Evolutionary conservation across 2,888 invertebrate genomes (phyloP).

Genomic region (Torymus auratus): DNA sequence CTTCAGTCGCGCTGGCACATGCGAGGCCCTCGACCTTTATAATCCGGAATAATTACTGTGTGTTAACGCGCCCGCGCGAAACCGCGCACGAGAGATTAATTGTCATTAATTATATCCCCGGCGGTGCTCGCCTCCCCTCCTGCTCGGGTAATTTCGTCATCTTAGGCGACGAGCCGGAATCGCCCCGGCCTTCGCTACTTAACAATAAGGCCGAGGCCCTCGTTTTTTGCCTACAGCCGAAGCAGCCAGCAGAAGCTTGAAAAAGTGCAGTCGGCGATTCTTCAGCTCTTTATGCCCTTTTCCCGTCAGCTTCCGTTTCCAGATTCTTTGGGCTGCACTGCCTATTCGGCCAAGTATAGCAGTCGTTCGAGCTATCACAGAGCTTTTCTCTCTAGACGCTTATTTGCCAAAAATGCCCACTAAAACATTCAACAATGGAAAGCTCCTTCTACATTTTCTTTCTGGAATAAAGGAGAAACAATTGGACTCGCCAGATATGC

Average conservation of each 20-base stretch:
- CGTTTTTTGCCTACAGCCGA: conserved; percentile 59
- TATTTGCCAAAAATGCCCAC: too few species aligned
- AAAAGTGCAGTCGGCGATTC: conserved; percentile 65
- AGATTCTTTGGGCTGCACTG: conserved; percentile 18
- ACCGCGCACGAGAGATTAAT: conserved; percentile 75
- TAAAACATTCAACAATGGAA: too few species aligned
- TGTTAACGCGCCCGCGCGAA: conserved; percentile 55
- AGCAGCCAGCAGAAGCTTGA: conserved; percentile 64
- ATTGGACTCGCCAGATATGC: too few species aligned
- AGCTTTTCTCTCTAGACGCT: too few species aligned
- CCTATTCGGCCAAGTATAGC: too few species aligned
- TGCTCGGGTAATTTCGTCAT: conserved; percentile 73
- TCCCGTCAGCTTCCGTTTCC: not conserved
- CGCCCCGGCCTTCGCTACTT: conserved; percentile 66
- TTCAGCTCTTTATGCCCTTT: not conserved
- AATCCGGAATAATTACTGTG: conserved; percentile 65
- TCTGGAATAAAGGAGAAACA: too few species aligned
- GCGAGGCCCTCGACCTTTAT: conserved; percentile 75
- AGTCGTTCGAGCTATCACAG: too few species aligned
- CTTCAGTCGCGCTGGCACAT: conserved; percentile 67
- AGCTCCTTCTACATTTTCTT: too few species aligned
- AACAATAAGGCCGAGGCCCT: conserved; percentile 72
- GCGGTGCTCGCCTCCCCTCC: not conserved
- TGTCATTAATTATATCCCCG: conserved; percentile 76
- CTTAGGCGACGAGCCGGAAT: conserved; percentile 60